Evolutionary conservation across 2,888 invertebrate genomes (phyloP), one percentile per base, ranked within the genome.

Genomic region (Tenthredo notha): DNA sequence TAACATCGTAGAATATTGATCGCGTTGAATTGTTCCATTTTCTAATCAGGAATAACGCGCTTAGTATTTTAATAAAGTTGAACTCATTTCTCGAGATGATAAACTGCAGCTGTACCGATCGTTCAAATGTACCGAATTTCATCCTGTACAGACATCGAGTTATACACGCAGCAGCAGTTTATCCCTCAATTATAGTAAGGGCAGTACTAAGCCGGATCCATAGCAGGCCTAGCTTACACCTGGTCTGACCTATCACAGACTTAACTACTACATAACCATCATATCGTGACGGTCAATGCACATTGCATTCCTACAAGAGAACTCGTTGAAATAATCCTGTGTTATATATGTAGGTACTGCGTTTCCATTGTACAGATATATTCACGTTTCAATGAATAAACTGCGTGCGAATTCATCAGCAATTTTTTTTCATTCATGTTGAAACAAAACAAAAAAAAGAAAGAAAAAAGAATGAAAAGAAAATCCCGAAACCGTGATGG

Each of bases 401-500:
- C 21, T 21, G 10, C 10, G 61, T 21, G 33, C 6, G 1, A 67
- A 67, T 3, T 65, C 18, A 29, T 67, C 29, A 33, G 33, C 29
- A 18, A 33, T 67, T 67, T 67, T 67, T 67, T 67, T 67, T 33
- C 33, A 2, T 12, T 4, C 18, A 67, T 18, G 33, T 67, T 54
- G 4, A 18, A 50, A 70, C 33, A 10, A 43, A 29, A 74, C 18
- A 18, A 65, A 67, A 18, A 12, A 12, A 29, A 2, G n/a, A 29
- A 65, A 50, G 47, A 43, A 50, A 75, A 18, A 9, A 61, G 21
- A 12, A 12, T 18, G 40, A 65, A 10, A 84, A 86, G 86, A 87
- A 86, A 86, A 84, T 85, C 87, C 90, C 75, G 47, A 77, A 15
- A 40, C 25, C 7, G 50, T 33, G 29, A 47, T 50, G 50, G 47